These are phyloP conservation scores for Tachuris rubrigastra DNA, from an alignment of 2,113 vertebrate species.

Conservation along the genomic window DNA sequence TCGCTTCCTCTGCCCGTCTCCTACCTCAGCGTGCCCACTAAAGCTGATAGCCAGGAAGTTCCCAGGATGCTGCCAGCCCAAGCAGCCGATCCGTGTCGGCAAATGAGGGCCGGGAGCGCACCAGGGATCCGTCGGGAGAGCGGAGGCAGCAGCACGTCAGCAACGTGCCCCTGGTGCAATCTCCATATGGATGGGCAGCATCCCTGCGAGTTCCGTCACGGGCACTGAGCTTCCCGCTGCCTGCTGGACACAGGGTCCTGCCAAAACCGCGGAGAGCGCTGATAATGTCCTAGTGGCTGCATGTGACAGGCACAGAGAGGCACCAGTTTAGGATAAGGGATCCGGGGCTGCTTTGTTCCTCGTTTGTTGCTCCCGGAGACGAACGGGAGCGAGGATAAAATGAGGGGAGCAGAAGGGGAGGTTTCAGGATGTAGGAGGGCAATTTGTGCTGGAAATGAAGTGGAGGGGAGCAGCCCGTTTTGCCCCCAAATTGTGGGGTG, in stretches of 20 bases:
- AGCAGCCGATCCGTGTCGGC: neutral
- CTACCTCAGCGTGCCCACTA: neutral
- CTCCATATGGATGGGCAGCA: neutral
- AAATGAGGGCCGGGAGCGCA: rapidly evolving
- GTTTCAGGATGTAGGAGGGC: neutral
- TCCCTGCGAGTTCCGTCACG: rapidly evolving
- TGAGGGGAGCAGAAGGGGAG: neutral
- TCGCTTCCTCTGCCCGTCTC: conserved; percentile 6
- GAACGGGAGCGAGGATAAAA: neutral
- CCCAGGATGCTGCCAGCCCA: neutral
- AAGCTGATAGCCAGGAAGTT: neutral
- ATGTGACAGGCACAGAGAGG: neutral
- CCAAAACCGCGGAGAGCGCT: neutral
- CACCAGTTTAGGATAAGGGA: neutral
- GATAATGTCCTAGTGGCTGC: rapidly evolving
- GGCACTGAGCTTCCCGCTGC: neutral
- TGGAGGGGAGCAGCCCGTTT: rapidly evolving
- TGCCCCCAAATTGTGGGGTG: rapidly evolving
- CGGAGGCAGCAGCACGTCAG: neutral
- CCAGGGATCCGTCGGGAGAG: neutral
- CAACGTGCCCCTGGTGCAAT: rapidly evolving
- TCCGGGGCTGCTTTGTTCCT: neutral
- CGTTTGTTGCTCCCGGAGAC: rapidly evolving
- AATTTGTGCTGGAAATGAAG: neutral
- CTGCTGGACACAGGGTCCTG: neutral